Conservation (phyloP, 2,113 vertebrate genomes). For the Amblyornis subalaris region DNA sequence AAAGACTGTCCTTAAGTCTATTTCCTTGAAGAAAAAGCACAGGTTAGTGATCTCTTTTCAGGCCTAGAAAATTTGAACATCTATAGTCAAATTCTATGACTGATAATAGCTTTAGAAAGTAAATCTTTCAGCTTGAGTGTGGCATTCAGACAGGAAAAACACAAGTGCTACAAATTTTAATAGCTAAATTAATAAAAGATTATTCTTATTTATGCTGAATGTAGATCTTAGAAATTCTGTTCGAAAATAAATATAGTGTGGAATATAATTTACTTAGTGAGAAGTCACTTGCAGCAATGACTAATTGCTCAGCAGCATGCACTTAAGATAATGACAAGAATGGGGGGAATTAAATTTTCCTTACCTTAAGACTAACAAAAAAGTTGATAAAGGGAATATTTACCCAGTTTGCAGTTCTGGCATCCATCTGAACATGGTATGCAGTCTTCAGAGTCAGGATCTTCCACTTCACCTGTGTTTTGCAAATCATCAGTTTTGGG, state of each 20-base stretch:
- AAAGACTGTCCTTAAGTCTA: background rate
- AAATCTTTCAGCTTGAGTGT: background rate
- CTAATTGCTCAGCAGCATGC: background rate
- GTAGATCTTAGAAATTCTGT: background rate
- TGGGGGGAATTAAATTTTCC: background rate
- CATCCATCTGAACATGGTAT: slow-evolving; percentile 85
- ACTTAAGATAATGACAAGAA: background rate
- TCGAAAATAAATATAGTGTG: background rate
- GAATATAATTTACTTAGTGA: background rate
- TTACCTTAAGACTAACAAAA: background rate
- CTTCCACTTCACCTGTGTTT: slow-evolving; percentile 75
- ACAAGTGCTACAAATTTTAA: background rate
- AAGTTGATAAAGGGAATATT: slow-evolving; percentile 28
- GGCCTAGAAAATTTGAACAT: background rate
- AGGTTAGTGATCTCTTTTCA: background rate
- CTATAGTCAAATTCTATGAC: background rate
- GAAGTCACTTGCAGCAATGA: background rate
- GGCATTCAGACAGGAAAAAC: background rate
- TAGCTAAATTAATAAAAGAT: background rate
- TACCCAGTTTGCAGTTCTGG: slow-evolving; percentile 78
- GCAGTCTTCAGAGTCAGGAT: slow-evolving; percentile 73
- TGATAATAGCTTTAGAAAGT: background rate
- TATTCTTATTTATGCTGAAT: background rate
- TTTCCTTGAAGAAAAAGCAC: background rate
- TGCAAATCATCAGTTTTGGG: background rate